These are phyloP conservation scores for Alouatta palliata DNA, from an alignment of 2,113 vertebrate genomes.

Conservation along the genomic window DNA sequence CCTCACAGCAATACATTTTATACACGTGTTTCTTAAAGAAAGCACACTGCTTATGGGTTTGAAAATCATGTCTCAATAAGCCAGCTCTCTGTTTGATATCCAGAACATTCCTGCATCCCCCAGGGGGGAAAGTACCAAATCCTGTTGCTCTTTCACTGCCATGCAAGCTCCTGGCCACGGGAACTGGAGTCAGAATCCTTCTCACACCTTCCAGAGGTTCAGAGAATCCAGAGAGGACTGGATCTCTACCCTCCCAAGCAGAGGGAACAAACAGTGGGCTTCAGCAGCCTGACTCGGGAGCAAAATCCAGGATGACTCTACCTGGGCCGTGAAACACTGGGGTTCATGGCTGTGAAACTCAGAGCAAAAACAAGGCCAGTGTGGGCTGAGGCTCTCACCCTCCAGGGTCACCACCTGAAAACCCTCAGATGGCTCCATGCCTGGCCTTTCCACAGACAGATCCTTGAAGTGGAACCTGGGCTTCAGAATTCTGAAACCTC, in stretches of 20 bases:
- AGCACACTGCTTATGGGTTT: not conserved
- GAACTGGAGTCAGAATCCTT: not conserved
- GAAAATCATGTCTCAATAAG: not conserved
- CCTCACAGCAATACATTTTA: not conserved
- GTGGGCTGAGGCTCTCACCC: not conserved
- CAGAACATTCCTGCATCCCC: not conserved
- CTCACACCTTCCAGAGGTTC: not conserved
- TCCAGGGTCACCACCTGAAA: rapidly evolving
- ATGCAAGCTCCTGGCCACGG: not conserved
- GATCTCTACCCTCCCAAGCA: not conserved
- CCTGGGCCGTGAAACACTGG: rapidly evolving
- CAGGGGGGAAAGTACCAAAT: not conserved
- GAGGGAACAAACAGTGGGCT: not conserved
- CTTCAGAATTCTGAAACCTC: not conserved
- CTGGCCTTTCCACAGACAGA: not conserved
- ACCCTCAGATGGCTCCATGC: not conserved
- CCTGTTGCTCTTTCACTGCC: not conserved
- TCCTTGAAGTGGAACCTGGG: not conserved
- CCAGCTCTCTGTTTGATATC: too few relatives aligned
- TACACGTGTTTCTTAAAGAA: not conserved
- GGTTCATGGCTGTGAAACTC: not conserved
- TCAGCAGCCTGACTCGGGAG: not conserved
- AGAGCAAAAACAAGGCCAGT: not conserved
- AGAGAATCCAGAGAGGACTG: not conserved
- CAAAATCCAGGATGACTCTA: not conserved